A percentile compares a stretch with the other conserved stretches of the same genome.
These are phyloP conservation scores for Ormia ochracea DNA, from an alignment of 2,888 invertebrate genomes.

Conservation along the genomic window DNA sequence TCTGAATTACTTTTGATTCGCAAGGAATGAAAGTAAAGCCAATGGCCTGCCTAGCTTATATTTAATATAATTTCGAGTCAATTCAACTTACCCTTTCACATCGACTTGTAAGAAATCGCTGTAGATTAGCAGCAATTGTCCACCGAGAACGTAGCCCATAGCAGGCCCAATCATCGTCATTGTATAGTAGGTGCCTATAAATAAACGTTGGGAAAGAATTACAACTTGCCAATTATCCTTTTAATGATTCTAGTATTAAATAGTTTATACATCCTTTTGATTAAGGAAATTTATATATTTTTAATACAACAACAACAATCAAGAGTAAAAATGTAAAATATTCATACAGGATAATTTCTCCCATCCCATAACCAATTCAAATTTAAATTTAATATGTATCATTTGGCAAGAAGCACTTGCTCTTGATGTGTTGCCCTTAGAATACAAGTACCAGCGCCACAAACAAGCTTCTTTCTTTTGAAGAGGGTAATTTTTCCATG, in stretches of 20 bases:
- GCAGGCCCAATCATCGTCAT: constrained; percentile 90
- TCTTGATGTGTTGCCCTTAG: constrained; percentile 22
- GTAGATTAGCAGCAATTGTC: constrained; percentile 87
- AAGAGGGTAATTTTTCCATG: neutral
- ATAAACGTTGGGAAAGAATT: neutral
- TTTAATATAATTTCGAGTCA: neutral
- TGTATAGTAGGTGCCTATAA: constrained; percentile 86
- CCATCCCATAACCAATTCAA: constrained; percentile 46
- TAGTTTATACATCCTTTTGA: neutral
- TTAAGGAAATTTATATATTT: neutral
- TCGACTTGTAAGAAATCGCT: constrained; percentile 84
- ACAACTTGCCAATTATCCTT: neutral
- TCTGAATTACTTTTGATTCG: too few relatives aligned
- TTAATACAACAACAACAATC: constrained; percentile 9
- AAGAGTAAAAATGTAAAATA: neutral
- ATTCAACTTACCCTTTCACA: constrained; percentile 81
- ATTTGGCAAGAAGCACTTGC: constrained; percentile 34
- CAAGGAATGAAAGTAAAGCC: too few relatives aligned
- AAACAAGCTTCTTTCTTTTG: neutral
- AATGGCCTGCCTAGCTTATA: too few relatives aligned
- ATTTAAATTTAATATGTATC: constrained; percentile 42
- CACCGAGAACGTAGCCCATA: constrained; percentile 90
- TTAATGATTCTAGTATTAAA: neutral
- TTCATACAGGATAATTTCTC: constrained; percentile 21
- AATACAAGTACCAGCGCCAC: too few relatives aligned